Base-by-base conservation (phyloP, 2,113 vertebrate species). In the Uria aalge region DNA sequence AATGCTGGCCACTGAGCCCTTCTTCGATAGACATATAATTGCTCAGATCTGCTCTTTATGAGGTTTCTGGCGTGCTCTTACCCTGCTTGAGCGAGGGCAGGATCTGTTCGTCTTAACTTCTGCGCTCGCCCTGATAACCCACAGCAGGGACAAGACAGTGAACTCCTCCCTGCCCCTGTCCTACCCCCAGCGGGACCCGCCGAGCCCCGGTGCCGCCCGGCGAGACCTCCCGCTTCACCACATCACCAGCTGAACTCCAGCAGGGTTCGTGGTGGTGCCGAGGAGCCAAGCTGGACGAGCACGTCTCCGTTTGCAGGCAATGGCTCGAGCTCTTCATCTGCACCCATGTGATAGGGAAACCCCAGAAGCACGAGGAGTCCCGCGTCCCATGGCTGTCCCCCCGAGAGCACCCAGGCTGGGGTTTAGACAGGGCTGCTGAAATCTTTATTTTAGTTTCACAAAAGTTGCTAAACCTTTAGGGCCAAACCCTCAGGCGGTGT, bases 381-480 rank as follows among this genome's bases (percentile, higher is more conserved):
- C 2, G 2, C 23, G 34, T 22, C 52, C 29, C n/a, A 3, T 1
- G 30, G n/a, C 34, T 64, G 41, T 8, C 13, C 15, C 9, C 30
- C 20, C 40, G 40, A 40, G 14, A 72, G 43, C n/a, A 56, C 21
- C n/a, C 12, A 17, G 55, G 68, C 18, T 34, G 53, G 21, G 7
- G 55, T 67, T 88, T 8, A 77, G 30, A 27, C 52, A 53, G n/a
- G 38, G 26, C 47, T n/a, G 41, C 13, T 19, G 27, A 52, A 36
- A n/a, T 50, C 72, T 16, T 66, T 32, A 36, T 89, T 47, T 38
- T 38, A 45, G 32, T 21, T 36, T 69, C 67, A 43, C 15, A 40
- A 55, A 43, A 55, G 40, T 8, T 38, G 14, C 23, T 48, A 71
- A 64, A 52, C 12, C 26, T 45, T 57, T n/a, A 29, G 27, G 68